These are phyloP conservation scores for Oscheius sp. DNA, from an alignment of 2,888 invertebrate species.

Conservation along the genomic window DNA sequence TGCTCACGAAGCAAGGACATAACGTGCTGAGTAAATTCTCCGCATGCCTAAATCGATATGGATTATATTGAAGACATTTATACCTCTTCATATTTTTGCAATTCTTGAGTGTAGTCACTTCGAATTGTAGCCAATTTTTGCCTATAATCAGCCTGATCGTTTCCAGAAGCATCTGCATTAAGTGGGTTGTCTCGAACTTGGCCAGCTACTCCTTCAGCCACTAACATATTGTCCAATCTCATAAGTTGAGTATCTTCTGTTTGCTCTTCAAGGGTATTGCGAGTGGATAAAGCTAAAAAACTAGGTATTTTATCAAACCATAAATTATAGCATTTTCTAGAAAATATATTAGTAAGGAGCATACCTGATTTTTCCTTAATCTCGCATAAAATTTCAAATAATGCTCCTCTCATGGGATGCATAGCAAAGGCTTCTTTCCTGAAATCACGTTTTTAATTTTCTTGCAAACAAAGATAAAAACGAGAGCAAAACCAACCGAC, in stretches of 20 bases:
- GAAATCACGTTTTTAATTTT: conserved; percentile 38
- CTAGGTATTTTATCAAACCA: background rate
- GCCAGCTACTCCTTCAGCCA: conserved; percentile 94
- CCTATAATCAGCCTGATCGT: conserved; percentile 97
- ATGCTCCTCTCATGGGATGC: conserved; percentile 97
- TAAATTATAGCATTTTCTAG: too few relatives aligned
- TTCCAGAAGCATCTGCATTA: conserved; percentile 64
- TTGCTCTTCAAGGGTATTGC: conserved; percentile 56
- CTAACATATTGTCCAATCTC: conserved; percentile 97
- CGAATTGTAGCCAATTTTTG: conserved; percentile 97
- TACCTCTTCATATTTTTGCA: conserved; percentile 97
- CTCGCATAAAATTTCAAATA: conserved; percentile 97
- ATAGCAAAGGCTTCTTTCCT: conserved; percentile 97
- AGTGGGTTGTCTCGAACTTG: conserved; percentile 82
- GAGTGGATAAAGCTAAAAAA: conserved; percentile 54
- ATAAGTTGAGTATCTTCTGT: conserved; percentile 77
- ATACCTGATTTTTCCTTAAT: conserved; percentile 90
- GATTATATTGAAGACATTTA: background rate
- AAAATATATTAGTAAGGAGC: too few relatives aligned
- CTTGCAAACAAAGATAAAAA: background rate
- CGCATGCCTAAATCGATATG: conserved; percentile 83
- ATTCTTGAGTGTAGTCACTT: conserved; percentile 97
- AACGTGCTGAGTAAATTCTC: conserved; percentile 99
- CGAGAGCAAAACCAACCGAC: conserved; percentile 70
- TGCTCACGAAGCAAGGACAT: conserved; percentile 78